These are phyloP conservation scores for Drosophila gunungcola DNA, from an alignment of 1,140 invertebrate genomes.

Conservation along the genomic window DNA sequence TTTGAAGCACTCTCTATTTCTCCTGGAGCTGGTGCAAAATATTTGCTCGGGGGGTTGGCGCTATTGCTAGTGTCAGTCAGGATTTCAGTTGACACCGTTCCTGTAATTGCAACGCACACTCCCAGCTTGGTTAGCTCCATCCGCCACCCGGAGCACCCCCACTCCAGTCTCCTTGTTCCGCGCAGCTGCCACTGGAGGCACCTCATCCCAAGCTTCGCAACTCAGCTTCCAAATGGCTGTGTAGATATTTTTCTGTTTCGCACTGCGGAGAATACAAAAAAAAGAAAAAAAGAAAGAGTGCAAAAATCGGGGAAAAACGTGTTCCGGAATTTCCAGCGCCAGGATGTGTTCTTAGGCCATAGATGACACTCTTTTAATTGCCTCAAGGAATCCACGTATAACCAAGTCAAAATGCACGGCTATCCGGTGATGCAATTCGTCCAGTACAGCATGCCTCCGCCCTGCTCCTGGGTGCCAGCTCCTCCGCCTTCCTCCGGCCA, in stretches of 20 bases:
- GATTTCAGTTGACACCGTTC: slow-evolving; percentile 76
- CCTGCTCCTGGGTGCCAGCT: slow-evolving; percentile 85
- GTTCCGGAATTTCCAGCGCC: slow-evolving; percentile 40
- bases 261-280: slow-evolving; percentile 37
- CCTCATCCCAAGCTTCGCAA: slow-evolving; percentile 32
- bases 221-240: slow-evolving; percentile 53
- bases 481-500: slow-evolving; percentile 62
- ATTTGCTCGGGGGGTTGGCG: slow-evolving; percentile 63
- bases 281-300: slow-evolving; percentile 41
- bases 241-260: slow-evolving; percentile 73
- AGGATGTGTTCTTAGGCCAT: slow-evolving; percentile 28
- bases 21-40: slow-evolving; percentile 45
- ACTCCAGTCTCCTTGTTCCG: slow-evolving; percentile 35
- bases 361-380: slow-evolving; percentile 15
- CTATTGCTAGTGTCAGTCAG: slow-evolving; percentile 73
- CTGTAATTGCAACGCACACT: slow-evolving; percentile 72
- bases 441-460: slow-evolving; percentile 86
- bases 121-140: slow-evolving; percentile 22
- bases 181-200: slow-evolving; percentile 59
- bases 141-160: slow-evolving; percentile 15
- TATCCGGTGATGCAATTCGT: slow-evolving; percentile 87
- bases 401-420: slow-evolving; percentile 85
- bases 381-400: slow-evolving; percentile 1
- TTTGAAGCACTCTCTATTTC: slow-evolving; percentile 12
- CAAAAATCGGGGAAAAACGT: slow-evolving; percentile 34